Evolutionary conservation across 2,113 vertebrate species (phyloP), one percentile per base, ranked within the genome.

Genomic region (Otocyon megalotis): DNA sequence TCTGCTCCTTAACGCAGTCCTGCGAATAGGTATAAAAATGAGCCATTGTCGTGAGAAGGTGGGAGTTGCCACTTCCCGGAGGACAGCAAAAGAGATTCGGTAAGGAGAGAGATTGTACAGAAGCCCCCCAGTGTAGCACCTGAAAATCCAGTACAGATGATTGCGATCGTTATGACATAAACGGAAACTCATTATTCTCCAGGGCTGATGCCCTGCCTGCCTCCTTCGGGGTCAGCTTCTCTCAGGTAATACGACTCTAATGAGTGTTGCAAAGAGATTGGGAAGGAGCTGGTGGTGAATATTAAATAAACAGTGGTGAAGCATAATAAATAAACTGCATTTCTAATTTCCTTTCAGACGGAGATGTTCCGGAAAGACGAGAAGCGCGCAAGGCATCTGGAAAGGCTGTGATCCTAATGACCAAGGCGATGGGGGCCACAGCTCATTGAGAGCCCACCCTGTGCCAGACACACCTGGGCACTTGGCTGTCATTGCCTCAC

Each of bases 211-310:
- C 24, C 74, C 43, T 32, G 22, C 50, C 84, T 17, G 15, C 62
- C 74, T 83, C 28, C 56, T 50, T 17, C 24, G 22, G 12, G 37
- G 54, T 94, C 53, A 16, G 65, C 72, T 32, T 37, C 7, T 89
- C 56, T 79, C n/a, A 30, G 54, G 62, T 58, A 53, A 79, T 50
- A 24, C 17, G 28, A 83, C 30, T 28, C 6, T 77, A 62, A 80
- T 63, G 32, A 89, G 93, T 24, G 30, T 67, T 81, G 69, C 72
- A 56, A 93, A 96, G 96, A 72, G 92, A 83, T 2, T 50, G 12
- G 19, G 30, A 86, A 50, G n/a, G 10, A 82, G 77, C 92, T 43
- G 16, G 28, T 72, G 77, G 69, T 0, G 17, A 56, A 58, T 80
- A 50, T 62, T 89, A 93, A 96, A 13, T 28, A 74, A 86, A 86